Conservation (phyloP, 2,113 vertebrate species). For the Ceratotherium simum region DNA sequence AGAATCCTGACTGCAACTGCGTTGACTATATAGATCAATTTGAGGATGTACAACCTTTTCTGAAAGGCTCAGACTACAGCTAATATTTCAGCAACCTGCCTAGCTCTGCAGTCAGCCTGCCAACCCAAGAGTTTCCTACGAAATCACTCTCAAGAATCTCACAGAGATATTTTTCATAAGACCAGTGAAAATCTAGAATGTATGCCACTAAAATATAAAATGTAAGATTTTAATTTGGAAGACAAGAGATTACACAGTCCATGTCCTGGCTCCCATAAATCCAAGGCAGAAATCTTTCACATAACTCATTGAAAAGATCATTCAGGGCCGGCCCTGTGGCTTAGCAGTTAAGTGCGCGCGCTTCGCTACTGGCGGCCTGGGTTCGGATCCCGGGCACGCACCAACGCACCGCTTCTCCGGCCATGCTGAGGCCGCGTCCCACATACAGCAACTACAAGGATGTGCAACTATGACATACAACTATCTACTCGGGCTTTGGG, state of each 20-base stretch:
- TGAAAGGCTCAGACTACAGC: neutral
- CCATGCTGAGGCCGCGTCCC: no score
- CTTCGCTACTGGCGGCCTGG: no score
- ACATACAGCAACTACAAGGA: no score
- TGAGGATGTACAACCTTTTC: neutral
- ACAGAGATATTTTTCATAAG: slow-evolving; percentile 33
- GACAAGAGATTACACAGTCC: neutral
- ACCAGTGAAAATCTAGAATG: slow-evolving; percentile 12
- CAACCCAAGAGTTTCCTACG: neutral
- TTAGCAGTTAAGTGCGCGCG: no score
- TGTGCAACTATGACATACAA: no score
- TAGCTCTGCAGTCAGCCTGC: neutral
- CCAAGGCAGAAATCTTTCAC: neutral
- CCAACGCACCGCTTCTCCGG: no score
- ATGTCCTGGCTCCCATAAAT: neutral
- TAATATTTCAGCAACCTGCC: neutral
- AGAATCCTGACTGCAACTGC: neutral
- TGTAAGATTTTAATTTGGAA: slow-evolving; percentile 37
- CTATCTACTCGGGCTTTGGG: no score
- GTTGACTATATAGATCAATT: neutral
- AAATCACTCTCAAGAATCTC: neutral
- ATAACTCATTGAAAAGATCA: neutral
- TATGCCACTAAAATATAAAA: slow-evolving; percentile 27
- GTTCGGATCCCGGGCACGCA: no score
- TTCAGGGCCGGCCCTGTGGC: no score